Conservation (phyloP, 2,888 invertebrate species). For the Drosophila ustulata region DNA sequence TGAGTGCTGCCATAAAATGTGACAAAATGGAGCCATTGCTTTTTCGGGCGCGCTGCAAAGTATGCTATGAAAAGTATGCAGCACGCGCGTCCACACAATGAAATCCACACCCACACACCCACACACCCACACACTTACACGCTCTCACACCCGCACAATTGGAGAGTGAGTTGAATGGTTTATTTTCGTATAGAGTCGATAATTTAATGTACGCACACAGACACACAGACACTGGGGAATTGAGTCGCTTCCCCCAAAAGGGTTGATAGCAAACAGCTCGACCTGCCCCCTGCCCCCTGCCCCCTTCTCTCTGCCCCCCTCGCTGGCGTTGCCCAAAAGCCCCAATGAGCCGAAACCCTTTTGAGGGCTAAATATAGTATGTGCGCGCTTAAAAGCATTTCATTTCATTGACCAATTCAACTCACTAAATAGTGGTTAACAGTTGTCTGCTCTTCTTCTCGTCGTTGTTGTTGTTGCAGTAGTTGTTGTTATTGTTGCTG, state of each 20-base stretch:
- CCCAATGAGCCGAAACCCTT: constrained; percentile 30
- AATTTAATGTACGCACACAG: constrained; percentile 55
- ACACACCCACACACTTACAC: background rate
- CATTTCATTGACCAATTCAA: constrained; percentile 55
- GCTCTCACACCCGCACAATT: background rate
- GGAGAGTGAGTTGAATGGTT: constrained; percentile 37
- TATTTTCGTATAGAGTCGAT: constrained; percentile 73
- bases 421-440: constrained; percentile 55
- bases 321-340: background rate
- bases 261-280: constrained; percentile 20
- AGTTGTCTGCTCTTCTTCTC: constrained; percentile 27
- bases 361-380: constrained; percentile 37
- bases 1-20: constrained; percentile 66
- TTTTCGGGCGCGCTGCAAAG: constrained; percentile 50
- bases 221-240: constrained; percentile 30
- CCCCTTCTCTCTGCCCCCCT: background rate
- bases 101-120: constrained; percentile 11
- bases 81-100: constrained; percentile 27
- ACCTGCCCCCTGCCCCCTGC: background rate
- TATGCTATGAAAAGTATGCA: constrained; percentile 54
- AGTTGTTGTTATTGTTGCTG: constrained; percentile 12
- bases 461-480: constrained; percentile 6
- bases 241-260: constrained; percentile 17
- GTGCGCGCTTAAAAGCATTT: constrained; percentile 36
- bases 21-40: constrained; percentile 59